A percentile compares a stretch with the other conserved stretches of the same genome.
These are phyloP conservation scores for Bradypus variegatus DNA, from an alignment of 2,797 vertebrate genomes.

Conservation along the genomic window DNA sequence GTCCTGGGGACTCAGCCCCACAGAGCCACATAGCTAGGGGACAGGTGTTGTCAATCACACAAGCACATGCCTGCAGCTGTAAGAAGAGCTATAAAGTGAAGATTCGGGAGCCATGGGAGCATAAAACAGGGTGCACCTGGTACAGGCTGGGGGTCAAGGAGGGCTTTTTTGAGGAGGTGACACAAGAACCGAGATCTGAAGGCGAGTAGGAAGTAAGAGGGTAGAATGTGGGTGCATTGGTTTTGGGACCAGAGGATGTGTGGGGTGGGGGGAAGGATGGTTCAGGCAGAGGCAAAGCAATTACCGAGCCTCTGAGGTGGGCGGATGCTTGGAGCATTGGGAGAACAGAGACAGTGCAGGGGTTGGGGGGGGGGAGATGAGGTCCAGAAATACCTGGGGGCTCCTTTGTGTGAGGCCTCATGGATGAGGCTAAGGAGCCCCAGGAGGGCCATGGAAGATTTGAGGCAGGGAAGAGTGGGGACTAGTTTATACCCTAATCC, in stretches of 20 bases:
- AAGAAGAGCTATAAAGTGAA: neutral
- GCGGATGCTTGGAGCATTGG: neutral
- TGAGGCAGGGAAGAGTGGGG: neutral
- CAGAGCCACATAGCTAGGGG: neutral
- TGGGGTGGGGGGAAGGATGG: neutral
- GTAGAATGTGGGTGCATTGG: neutral
- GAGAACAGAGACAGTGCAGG: neutral
- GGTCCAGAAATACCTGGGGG: neutral
- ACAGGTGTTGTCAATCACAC: neutral
- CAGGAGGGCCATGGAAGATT: neutral
- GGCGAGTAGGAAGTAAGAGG: neutral
- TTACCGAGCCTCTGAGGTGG: neutral
- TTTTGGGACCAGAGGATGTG: neutral
- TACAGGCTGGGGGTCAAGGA: neutral
- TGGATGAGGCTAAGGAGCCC: neutral
- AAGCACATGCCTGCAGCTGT: neutral
- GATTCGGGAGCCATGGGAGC: neutral
- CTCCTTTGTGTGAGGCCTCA: neutral
- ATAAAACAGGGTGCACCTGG: neutral
- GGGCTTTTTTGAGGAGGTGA: neutral
- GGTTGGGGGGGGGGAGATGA: neutral
- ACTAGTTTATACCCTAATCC: neutral
- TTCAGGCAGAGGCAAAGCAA: neutral
- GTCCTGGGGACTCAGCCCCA: neutral
- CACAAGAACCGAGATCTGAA: neutral